Evolutionary conservation across 2,113 vertebrate genomes (phyloP).

Genomic region (Narcine bancroftii): DNA sequence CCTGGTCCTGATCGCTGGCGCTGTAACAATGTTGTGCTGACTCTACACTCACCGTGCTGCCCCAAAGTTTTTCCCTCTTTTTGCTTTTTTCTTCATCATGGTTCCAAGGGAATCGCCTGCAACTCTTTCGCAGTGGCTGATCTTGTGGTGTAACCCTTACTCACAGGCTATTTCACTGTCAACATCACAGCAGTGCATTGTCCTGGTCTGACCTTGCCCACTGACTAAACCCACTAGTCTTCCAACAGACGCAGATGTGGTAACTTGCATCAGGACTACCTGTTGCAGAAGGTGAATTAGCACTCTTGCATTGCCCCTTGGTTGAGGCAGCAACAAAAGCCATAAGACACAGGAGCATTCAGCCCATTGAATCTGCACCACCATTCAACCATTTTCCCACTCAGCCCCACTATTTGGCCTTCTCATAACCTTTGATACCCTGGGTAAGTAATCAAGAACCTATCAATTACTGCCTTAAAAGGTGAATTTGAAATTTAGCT

Average conservation of each 20-base stretch:
- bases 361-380: too few species aligned
- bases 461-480: too few species aligned
- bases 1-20: too few species aligned
- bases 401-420: too few species aligned
- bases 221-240: neutral
- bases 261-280: neutral
- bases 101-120: neutral
- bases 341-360: too few species aligned
- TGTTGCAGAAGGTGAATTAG: neutral
- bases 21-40: too few species aligned
- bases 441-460: too few species aligned
- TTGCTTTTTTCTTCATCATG: neutral
- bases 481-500: neutral
- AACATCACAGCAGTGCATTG: neutral
- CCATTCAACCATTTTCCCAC: too few species aligned
- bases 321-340: neutral
- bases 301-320: neutral
- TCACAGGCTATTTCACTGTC: neutral
- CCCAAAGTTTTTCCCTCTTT: constrained; percentile 3
- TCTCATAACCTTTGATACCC: too few species aligned
- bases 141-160: neutral
- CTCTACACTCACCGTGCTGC: too few species aligned
- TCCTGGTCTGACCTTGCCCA: neutral
- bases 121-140: neutral
- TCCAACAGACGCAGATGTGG: neutral